Evolutionary conservation across 2,888 invertebrate genomes (phyloP), one percentile per base, ranked within the genome.

Genomic region (Galeruca laticollis): DNA sequence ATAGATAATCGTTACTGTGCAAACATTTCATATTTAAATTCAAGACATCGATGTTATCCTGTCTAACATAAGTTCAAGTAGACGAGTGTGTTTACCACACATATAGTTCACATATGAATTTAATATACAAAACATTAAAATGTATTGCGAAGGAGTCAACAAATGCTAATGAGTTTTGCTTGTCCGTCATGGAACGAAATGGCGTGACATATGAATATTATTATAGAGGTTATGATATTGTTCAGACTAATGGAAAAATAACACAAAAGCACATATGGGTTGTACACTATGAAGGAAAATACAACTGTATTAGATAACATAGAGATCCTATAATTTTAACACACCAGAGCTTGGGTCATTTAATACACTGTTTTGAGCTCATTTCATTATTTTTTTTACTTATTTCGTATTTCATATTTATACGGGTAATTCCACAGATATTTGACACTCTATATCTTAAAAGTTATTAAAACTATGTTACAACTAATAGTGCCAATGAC

Each of bases 191-290:
- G n/a, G n/a, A 40, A 40, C 13, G 26, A 40, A 40, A 40, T 40
- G 40, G 40, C 40, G 40, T 40, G n/a, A 40, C 40, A 40, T 40
- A 40, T 40, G n/a, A 40, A 40, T 40, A 40, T 40, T 40, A 40
- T n/a, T 40, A 40, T 40, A 40, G 13, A 40, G 40, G 40, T 40
- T 40, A 40, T 40, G n/a, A 40, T 40, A 40, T 11, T 13, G 40
- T 40, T 40, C 40, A 40, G 40, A 13, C 11, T 2, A 40, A 40
- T 40, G 3, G n/a, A 40, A 40, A 40, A 40, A 26, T 26, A 26
- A 26, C 26, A 26, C 26, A 26, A 26, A 26, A 26, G 26, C 26
- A 26, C 26, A 26, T 6, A 26, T 26, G 26, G 26, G 26, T 26
- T 26, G 3, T 26, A 26, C 26, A 26, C 26, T 11, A 40, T 40